Evolutionary conservation across 2,113 vertebrate species (phyloP).

Genomic region (Proteles cristata): DNA sequence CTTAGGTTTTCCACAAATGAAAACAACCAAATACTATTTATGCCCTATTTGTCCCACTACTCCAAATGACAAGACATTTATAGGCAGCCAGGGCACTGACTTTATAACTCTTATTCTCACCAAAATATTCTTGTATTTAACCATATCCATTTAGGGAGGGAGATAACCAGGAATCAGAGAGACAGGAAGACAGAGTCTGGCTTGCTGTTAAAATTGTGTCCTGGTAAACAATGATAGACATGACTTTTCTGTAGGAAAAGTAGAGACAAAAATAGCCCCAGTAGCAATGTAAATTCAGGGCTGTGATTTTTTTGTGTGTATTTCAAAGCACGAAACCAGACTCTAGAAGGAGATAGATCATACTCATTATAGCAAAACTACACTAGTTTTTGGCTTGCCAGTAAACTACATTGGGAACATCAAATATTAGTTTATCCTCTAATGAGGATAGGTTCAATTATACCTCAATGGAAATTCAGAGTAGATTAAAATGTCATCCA

Average conservation of each 20-base stretch:
- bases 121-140: neutral
- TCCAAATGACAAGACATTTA: neutral
- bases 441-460: neutral
- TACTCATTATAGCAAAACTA: neutral
- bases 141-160: neutral
- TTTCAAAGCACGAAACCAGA: neutral
- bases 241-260: neutral
- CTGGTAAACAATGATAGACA: neutral
- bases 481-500: neutral
- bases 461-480: neutral
- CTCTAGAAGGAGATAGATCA: fast-evolving
- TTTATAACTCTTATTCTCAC: neutral
- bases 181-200: neutral
- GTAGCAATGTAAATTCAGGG: neutral
- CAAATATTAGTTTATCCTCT: neutral
- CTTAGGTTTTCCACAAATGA: neutral
- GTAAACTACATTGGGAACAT: neutral
- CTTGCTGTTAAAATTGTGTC: neutral
- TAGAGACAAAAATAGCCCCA: neutral
- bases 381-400: neutral
- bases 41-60: neutral
- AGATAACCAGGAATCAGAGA: neutral
- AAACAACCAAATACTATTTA: neutral
- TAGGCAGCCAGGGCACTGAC: neutral
- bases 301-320: neutral